Evolutionary conservation across 2,113 vertebrate species (phyloP), one percentile per base, ranked within the genome.

Genomic region (Columbina picui): DNA sequence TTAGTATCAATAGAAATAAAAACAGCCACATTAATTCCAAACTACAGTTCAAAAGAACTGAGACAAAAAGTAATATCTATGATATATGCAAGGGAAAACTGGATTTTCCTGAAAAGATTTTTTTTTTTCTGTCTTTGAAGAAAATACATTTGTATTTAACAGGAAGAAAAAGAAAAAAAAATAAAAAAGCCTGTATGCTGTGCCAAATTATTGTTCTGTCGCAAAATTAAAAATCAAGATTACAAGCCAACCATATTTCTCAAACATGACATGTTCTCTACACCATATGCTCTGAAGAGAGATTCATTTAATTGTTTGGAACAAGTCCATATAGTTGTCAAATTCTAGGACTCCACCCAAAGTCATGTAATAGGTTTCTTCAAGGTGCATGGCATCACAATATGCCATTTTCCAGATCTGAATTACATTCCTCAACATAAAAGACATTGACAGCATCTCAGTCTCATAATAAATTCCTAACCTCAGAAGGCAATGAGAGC

Each of bases 291-390:
- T 96, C 85, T 41, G 55, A 93, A 93, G 64, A 93, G 71, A 95
- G 64, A 95, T 94, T 96, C 71, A 95, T 94, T 96, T 95, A 96
- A 90, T 92, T 95, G 60, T 94, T 84, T 96, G 95, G 95, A 96
- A 71, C 34, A 64, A 71, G 84, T 91, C 90, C 93, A 96, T 36
- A 61, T 56, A 95, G 90, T 81, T 95, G 91, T 95, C 90, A 97
- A 88, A 64, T 78, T 92, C 64, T 73, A 93, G 83, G 84, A 92
- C 34, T 38, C 79, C 85, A 88, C 85, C 85, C 90, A 90, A 95
- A 94, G 76, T 71, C 82, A 88, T 45, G 64, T 59, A 94, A 85
- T 96, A 88, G 68, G 68, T 92, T 96, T 96, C 92, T 88, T 74
- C 85, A 95, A 95, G 83, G 76, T 93, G 82, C n/a, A 32, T 47